phyloP scores from a whole-genome alignment of 2,113 vertebrate species.

The Parus major region DNA sequence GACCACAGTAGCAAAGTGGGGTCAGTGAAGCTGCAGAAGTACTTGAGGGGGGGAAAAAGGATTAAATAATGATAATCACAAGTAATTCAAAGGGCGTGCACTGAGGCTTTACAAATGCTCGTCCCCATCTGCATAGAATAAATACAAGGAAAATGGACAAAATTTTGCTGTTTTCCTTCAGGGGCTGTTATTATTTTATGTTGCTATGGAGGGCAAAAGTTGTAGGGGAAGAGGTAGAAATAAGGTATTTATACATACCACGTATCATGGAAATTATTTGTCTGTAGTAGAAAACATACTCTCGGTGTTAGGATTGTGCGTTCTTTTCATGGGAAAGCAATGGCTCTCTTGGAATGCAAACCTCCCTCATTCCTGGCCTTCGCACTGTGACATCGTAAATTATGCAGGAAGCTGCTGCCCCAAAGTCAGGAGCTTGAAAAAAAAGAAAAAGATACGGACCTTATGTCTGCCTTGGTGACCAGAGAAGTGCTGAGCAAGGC shows the following conservation, averaged over 20 bases:
- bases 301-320: neutral
- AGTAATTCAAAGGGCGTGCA: neutral
- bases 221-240: neutral
- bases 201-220: neutral
- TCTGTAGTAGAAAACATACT: neutral
- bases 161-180: neutral
- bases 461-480: neutral
- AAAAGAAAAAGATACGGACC: neutral
- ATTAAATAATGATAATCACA: neutral
- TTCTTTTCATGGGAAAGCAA: constrained; percentile 43
- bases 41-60: neutral
- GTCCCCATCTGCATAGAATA: neutral
- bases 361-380: constrained; percentile 30
- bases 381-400: neutral
- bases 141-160: neutral
- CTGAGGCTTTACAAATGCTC: neutral
- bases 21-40: neutral
- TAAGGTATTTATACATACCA: neutral
- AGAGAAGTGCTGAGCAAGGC: neutral
- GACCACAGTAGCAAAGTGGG: neutral
- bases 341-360: constrained; percentile 17
- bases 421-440: neutral
- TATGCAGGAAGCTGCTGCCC: constrained; percentile 4
- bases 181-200: neutral
- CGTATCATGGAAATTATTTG: neutral